phyloP scores from a whole-genome alignment of 2,888 invertebrate genomes.

The Leucoptera coffeella region DNA sequence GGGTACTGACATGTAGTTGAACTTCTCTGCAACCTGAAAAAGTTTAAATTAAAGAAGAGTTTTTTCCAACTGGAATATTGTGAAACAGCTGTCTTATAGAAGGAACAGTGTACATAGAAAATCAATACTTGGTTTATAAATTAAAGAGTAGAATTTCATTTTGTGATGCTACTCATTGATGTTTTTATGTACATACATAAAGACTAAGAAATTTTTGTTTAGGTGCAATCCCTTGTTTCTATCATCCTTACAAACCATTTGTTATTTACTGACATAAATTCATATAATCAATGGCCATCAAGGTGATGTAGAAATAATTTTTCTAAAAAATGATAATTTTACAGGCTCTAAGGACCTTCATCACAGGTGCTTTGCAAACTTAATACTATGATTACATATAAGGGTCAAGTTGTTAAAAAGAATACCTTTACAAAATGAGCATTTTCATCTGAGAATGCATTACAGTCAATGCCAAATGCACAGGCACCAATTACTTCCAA shows the following conservation, averaged over 20 bases:
- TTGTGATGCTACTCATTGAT: too few species aligned
- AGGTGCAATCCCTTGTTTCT: too few species aligned
- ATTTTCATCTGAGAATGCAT: slow-evolving; percentile 37
- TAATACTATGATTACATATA: neutral
- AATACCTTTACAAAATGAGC: slow-evolving; percentile 42
- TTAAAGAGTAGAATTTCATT: too few species aligned
- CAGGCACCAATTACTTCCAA: slow-evolving; percentile 52
- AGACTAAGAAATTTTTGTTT: too few species aligned
- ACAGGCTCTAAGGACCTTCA: neutral
- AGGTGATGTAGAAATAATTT: too few species aligned
- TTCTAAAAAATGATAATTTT: too few species aligned
- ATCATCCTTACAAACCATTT: too few species aligned
- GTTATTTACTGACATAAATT: neutral
- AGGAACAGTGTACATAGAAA: too few species aligned
- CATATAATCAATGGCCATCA: neutral
- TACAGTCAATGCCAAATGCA: slow-evolving; percentile 50
- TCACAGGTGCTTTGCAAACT: neutral
- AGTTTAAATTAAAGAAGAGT: neutral
- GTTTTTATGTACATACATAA: too few species aligned
- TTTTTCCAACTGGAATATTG: too few species aligned
- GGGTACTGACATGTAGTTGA: slow-evolving; percentile 21
- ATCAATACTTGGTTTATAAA: too few species aligned
- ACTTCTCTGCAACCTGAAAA: slow-evolving; percentile 34
- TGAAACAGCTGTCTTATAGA: too few species aligned
- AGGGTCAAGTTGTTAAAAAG: neutral